Percentiles rank a stretch among this genome's conserved stretches.
Evolutionary conservation across 2,888 invertebrate genomes (phyloP).

Genomic region (Muscina levida): DNA sequence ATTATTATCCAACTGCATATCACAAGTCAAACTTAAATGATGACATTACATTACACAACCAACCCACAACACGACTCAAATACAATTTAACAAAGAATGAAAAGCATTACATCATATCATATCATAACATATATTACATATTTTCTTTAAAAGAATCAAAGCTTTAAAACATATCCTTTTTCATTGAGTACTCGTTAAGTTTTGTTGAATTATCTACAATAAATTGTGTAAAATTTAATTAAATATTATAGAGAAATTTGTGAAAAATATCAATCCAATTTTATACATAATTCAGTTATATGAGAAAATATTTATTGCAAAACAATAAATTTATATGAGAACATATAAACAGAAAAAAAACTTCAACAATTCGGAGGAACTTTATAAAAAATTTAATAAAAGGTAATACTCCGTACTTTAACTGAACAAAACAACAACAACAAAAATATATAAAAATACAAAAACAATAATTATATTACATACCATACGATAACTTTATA

Average conservation of each 20-base stretch:
- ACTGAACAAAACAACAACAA: conserved; percentile 52
- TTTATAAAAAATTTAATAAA: neutral
- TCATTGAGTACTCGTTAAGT: conserved; percentile 61
- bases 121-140: conserved; percentile 52
- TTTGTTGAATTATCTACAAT: conserved; percentile 51
- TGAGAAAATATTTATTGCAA: neutral
- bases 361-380: too few relatives aligned
- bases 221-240: neutral
- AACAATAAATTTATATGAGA: conserved; percentile 35
- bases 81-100: conserved; percentile 19
- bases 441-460: conserved; percentile 43
- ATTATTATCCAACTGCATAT: too few relatives aligned
- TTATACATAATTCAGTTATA: too few relatives aligned
- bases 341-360: conserved; percentile 7
- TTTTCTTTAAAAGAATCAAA: conserved; percentile 46
- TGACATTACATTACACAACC: neutral
- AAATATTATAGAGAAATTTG: conserved; percentile 6
- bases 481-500: too few relatives aligned
- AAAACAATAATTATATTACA: conserved; percentile 2
- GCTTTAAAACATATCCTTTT: conserved; percentile 34
- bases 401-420: neutral
- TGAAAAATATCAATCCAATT: neutral
- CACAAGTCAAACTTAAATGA: too few relatives aligned
- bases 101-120: conserved; percentile 73
- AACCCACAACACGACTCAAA: conserved; percentile 11